A percentile compares a stretch with the other conserved stretches of the same genome.
Evolutionary conservation across 2,888 invertebrate species (phyloP).

Genomic region (Romanomermis culicivorax): DNA sequence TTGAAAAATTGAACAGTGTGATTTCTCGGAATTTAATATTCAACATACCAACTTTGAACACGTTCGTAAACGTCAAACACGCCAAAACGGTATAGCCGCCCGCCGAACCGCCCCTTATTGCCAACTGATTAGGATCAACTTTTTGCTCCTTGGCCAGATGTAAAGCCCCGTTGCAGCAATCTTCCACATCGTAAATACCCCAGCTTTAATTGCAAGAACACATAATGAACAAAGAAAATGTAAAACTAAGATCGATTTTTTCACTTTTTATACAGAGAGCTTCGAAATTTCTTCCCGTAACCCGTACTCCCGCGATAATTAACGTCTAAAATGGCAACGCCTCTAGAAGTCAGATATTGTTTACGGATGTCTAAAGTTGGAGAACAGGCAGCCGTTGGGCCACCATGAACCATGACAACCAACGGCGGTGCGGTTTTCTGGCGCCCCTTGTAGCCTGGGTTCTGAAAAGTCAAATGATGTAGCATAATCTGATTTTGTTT

Average conservation of each 20-base stretch:
- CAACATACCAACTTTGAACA: constrained; percentile 5
- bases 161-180: constrained; percentile 29
- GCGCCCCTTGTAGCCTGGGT: constrained; percentile 26
- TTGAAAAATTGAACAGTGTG: too few species aligned
- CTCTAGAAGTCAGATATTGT: constrained; percentile 31
- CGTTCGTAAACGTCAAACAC: constrained; percentile 25
- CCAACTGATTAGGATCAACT: constrained; percentile 28
- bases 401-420: constrained; percentile 32
- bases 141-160: constrained; percentile 21
- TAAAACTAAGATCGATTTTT: not conserved
- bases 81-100: constrained; percentile 30
- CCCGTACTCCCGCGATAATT: constrained; percentile 34
- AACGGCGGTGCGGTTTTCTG: constrained; percentile 28
- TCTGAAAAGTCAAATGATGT: too few species aligned
- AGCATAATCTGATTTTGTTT: too few species aligned
- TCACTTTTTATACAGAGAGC: constrained; percentile 24
- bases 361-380: constrained; percentile 26
- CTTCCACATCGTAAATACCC: constrained; percentile 32
- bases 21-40: too few species aligned
- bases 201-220: constrained; percentile 15
- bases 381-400: constrained; percentile 29
- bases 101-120: constrained; percentile 33
- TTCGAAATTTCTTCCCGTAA: constrained; percentile 30
- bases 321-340: constrained; percentile 33
- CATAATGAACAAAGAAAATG: not conserved